These are phyloP conservation scores for Drosophila lacertosa DNA, from an alignment of 1,140 invertebrate genomes.

Conservation along the genomic window DNA sequence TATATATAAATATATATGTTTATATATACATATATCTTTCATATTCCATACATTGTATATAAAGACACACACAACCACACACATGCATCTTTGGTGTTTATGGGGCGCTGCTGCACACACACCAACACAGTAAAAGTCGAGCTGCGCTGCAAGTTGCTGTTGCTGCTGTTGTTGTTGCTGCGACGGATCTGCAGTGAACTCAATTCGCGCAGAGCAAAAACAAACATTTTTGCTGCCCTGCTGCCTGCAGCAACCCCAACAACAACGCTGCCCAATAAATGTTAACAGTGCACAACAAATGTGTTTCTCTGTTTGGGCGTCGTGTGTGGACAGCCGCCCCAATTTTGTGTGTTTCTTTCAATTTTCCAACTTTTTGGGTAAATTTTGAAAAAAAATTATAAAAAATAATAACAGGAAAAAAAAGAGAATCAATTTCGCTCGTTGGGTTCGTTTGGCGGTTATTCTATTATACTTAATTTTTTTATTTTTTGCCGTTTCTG, in stretches of 20 bases:
- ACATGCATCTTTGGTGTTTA: constrained; percentile 2
- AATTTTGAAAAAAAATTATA: constrained; percentile 18
- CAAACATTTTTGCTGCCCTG: constrained; percentile 38
- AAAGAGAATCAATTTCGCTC: constrained; percentile 22
- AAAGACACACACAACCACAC: neutral
- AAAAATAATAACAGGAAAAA: neutral
- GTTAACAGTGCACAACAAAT: constrained; percentile 45
- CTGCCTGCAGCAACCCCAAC: constrained; percentile 7
- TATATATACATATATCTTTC: no score
- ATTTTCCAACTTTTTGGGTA: constrained; percentile 12
- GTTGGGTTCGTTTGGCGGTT: constrained; percentile 20
- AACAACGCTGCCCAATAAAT: constrained; percentile 22
- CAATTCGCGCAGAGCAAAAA: constrained; percentile 45
- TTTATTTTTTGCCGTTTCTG: neutral
- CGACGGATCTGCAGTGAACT: constrained; percentile 36
- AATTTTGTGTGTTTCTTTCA: constrained; percentile 2
- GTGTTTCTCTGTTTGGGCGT: neutral
- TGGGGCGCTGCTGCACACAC: constrained; percentile 10
- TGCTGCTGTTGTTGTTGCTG: constrained; percentile 13
- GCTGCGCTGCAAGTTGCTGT: constrained; percentile 19
- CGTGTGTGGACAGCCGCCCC: no score
- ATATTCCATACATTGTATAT: no score
- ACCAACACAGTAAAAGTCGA: constrained; percentile 40
- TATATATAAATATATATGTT: neutral
- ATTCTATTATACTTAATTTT: constrained; percentile 14